Evolutionary conservation across 2,113 vertebrate species (phyloP).

Genomic region (Mesembrinibis cayennensis): DNA sequence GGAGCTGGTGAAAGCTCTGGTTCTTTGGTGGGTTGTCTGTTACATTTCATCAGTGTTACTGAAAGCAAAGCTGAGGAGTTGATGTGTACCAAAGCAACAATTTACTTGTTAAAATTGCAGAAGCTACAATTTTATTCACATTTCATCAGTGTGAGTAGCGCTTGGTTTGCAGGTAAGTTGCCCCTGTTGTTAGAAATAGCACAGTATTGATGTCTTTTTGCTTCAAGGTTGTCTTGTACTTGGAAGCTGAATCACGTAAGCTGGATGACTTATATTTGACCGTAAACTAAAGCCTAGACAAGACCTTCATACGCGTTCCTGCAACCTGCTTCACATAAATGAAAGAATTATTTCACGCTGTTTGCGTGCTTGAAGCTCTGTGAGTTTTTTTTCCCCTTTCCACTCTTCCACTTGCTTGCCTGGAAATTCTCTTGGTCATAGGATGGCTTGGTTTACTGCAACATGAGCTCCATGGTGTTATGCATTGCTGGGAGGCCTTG

Average conservation of each 20-base stretch:
- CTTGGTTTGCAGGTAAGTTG: background rate
- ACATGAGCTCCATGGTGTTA: background rate
- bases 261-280: background rate
- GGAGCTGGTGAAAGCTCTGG: background rate
- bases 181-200: background rate
- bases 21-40: background rate
- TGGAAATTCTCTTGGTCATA: background rate
- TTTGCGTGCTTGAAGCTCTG: background rate
- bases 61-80: background rate
- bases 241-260: background rate
- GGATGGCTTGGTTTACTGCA: background rate
- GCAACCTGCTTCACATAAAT: background rate
- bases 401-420: background rate
- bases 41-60: background rate
- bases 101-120: background rate
- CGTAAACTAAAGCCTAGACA: background rate
- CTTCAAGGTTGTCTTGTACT: background rate
- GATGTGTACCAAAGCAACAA: background rate
- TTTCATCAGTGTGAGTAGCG: background rate
- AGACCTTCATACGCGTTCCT: background rate
- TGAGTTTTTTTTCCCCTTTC: background rate
- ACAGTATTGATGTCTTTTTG: background rate
- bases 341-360: background rate
- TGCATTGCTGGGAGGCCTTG: background rate
- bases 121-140: rapidly evolving